Evolutionary conservation across 2,888 invertebrate species (phyloP).

Genomic region (Drosophila borborema): DNA sequence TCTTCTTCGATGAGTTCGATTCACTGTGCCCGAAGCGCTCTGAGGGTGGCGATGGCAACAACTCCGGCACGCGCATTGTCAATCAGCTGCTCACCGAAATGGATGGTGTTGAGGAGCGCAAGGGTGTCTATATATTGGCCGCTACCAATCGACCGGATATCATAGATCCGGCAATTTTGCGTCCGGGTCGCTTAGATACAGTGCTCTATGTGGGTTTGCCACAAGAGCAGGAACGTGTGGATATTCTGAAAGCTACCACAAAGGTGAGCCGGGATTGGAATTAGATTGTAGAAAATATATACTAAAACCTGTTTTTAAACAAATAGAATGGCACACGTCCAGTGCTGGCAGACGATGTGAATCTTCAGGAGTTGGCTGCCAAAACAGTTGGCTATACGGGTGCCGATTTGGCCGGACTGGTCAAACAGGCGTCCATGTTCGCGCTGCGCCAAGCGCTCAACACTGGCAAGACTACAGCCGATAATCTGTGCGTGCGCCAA

Average conservation of each 20-base stretch:
- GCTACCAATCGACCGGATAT: conserved; percentile 99
- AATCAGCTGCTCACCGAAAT: conserved; percentile 99
- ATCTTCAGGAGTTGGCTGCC: conserved; percentile 89
- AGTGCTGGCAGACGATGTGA: conserved; percentile 90
- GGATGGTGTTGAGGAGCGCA: conserved; percentile 97
- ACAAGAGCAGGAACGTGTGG: conserved; percentile 90
- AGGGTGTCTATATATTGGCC: conserved; percentile 97
- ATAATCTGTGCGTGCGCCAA: conserved; percentile 88
- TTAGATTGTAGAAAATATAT: too few relatives aligned
- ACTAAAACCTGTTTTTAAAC: background rate
- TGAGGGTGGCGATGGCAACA: conserved; percentile 89
- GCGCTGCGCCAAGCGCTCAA: conserved; percentile 92
- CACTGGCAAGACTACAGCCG: conserved; percentile 85
- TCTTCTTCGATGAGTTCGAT: conserved; percentile 99
- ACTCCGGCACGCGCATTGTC: conserved; percentile 93
- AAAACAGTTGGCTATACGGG: conserved; percentile 94
- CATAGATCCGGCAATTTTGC: conserved; percentile 96
- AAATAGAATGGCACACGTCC: conserved; percentile 92
- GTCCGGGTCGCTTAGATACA: conserved; percentile 95
- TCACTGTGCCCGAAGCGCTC: conserved; percentile 96
- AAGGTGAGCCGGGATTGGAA: conserved; percentile 87
- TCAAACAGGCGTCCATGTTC: conserved; percentile 93
- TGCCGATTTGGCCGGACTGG: conserved; percentile 96
- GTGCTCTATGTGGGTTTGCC: conserved; percentile 96
- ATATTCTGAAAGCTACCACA: conserved; percentile 95